Base-by-base conservation (phyloP, 2,113 vertebrate species). In the Galeopterus variegatus region DNA sequence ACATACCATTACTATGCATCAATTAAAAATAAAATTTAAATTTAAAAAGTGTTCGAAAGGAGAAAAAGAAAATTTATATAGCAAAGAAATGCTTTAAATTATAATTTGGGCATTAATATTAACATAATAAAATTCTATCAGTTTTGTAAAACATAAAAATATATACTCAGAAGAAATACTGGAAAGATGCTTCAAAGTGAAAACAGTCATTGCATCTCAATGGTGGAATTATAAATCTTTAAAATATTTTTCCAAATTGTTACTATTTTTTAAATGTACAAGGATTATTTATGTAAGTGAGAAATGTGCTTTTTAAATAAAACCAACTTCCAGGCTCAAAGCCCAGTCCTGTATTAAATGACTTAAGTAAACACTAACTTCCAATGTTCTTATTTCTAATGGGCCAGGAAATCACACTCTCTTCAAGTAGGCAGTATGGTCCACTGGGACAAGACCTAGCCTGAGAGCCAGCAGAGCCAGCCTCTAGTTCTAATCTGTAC, bases 91-190 rank as follows among this genome's bases (percentile, higher is more conserved):
- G 48, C 41, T 62, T 75, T 89, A 90, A 86, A 81, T 69, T 52
- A 76, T 69, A 94, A 89, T 31, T 8, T 56, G 48, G 52, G 9
- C 31, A 90, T 86, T 76, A 62, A 85, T 82, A 7, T 28, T 85
- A 90, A 81, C 10, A 96, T 48, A 85, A 73, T 33, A 60, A 94
- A 90, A 69, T 64, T n/a, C n/a, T 73, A 88, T 73, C 56, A 73
- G 72, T 58, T 73, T 88, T 88, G 19, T 83, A 64, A 91, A 95
- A 87, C 4, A n/a, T n/a, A 73, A 83, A 93, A 82, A 76, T 23
- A 11, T 67, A 41, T 41, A 58, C 69, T 54, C 75, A 81, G 19
- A 65, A 88, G 70, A 72, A 87, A 94, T 65, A 62, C 36, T 83
- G 26, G 31, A 88, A 87, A 48, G 15, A 88, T 60, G 5, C 48